Percentiles rank a stretch among this genome's conserved stretches.
These are phyloP conservation scores for Cherax destructor DNA, from an alignment of 1,140 invertebrate genomes.

Conservation along the genomic window DNA sequence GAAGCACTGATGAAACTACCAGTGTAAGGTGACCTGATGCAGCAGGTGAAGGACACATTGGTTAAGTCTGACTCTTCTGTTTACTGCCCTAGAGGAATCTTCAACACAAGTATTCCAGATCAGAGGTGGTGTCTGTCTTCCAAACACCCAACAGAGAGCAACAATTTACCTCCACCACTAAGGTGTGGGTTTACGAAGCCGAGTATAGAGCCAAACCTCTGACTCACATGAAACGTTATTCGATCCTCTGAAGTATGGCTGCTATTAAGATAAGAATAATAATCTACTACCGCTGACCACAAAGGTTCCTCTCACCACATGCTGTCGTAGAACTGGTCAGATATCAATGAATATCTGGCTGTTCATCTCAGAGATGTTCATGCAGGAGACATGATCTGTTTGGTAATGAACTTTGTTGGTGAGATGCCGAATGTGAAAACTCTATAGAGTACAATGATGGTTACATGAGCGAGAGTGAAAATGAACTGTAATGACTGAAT, in stretches of 20 bases:
- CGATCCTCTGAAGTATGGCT: slow-evolving; percentile 20
- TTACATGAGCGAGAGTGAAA: not conserved
- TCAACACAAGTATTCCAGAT: slow-evolving; percentile 20
- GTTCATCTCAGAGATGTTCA: slow-evolving; percentile 17
- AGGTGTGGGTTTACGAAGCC: slow-evolving; percentile 15
- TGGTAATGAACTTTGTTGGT: slow-evolving; percentile 16
- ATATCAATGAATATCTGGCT: not conserved
- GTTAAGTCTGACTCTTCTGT: slow-evolving; percentile 1
- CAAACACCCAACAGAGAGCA: slow-evolving; percentile 19
- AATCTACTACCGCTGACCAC: not conserved
- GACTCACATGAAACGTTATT: not conserved
- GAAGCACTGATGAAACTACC: slow-evolving; percentile 9
- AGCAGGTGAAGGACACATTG: slow-evolving; percentile 5
- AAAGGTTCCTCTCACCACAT: slow-evolving; percentile 12
- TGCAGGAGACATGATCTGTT: not conserved
- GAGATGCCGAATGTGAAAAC: not conserved
- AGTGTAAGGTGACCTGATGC: not conserved
- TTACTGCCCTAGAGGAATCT: slow-evolving; percentile 14
- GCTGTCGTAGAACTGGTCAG: slow-evolving; percentile 3
- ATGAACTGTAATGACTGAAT: not conserved
- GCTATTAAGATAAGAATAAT: slow-evolving; percentile 14
- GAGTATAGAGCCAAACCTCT: slow-evolving; percentile 7
- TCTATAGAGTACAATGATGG: not conserved
- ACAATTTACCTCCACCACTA: not conserved
- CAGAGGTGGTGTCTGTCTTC: slow-evolving; percentile 15